phyloP scores from a whole-genome alignment of 2,888 invertebrate species.

The Cybosia mesomella region DNA sequence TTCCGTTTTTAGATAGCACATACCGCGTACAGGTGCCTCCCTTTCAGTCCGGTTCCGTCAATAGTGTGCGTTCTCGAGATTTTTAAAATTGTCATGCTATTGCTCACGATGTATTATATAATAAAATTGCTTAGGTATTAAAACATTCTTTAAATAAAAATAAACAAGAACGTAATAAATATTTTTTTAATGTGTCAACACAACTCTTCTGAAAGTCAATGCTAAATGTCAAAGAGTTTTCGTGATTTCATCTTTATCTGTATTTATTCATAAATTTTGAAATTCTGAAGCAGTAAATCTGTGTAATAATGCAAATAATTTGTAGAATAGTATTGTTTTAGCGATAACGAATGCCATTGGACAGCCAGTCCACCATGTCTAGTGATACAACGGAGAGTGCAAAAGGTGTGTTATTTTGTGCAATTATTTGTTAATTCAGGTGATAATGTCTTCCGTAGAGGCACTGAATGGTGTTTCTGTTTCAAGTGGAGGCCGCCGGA shows the following conservation, averaged over 20 bases:
- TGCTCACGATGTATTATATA: too few species aligned
- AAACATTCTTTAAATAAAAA: background rate
- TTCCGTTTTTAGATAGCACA: too few species aligned
- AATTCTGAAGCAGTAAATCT: constrained; percentile 32
- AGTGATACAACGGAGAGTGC: constrained; percentile 65
- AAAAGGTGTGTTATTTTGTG: constrained; percentile 76
- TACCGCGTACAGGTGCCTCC: too few species aligned
- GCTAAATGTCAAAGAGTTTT: constrained; percentile 55
- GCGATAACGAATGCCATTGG: constrained; percentile 28
- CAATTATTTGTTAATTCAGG: constrained; percentile 54
- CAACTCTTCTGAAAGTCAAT: constrained; percentile 37
- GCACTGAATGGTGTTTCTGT: constrained; percentile 80
- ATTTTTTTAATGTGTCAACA: constrained; percentile 35
- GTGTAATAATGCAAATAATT: constrained; percentile 46
- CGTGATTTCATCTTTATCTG: constrained; percentile 49
- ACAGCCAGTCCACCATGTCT: constrained; percentile 64
- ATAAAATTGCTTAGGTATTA: too few species aligned
- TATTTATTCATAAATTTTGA: constrained; percentile 38
- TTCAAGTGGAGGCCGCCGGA: constrained; percentile 76
- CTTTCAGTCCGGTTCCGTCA: too few species aligned
- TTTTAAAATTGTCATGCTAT: too few species aligned
- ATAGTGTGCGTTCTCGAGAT: too few species aligned
- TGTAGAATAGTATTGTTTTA: constrained; percentile 33
- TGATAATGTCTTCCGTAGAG: constrained; percentile 60
- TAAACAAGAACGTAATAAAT: background rate